Conservation (phyloP, 2,888 invertebrate species). For the Himalopsyche anomala region DNA sequence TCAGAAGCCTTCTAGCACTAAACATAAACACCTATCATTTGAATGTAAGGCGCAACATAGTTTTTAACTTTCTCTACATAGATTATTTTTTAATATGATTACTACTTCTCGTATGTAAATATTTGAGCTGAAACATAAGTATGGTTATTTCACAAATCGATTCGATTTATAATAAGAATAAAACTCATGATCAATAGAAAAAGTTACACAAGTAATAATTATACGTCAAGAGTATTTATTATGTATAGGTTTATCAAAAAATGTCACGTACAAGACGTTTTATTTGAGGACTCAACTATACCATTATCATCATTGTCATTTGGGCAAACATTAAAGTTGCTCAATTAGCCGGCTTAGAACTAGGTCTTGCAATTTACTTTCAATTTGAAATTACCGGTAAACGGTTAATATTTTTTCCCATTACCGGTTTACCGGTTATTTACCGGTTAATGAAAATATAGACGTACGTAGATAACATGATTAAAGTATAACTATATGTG, state of each 20-base stretch:
- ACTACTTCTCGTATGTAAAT: constrained; percentile 13
- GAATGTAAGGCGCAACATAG: constrained; percentile 9
- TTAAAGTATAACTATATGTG: no score
- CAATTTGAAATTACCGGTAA: no score
- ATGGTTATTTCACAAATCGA: constrained; percentile 26
- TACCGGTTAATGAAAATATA: no score
- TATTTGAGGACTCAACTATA: no score
- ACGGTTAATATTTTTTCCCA: no score
- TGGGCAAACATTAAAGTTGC: no score
- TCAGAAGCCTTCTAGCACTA: constrained; percentile 25
- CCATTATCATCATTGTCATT: no score
- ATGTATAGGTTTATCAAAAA: neutral
- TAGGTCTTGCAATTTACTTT: no score
- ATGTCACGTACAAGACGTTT: neutral
- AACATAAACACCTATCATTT: constrained; percentile 12
- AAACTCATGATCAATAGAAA: constrained; percentile 14
- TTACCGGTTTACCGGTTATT: no score
- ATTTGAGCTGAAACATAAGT: constrained; percentile 16
- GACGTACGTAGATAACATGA: no score
- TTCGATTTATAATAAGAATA: neutral
- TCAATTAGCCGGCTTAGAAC: no score
- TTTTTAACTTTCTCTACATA: constrained; percentile 3
- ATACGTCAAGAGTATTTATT: neutral
- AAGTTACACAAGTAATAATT: neutral
- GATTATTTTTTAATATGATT: constrained; percentile 7